These are phyloP conservation scores for Drosophila ohnishii DNA, from an alignment of 1,140 invertebrate species.

Conservation along the genomic window DNA sequence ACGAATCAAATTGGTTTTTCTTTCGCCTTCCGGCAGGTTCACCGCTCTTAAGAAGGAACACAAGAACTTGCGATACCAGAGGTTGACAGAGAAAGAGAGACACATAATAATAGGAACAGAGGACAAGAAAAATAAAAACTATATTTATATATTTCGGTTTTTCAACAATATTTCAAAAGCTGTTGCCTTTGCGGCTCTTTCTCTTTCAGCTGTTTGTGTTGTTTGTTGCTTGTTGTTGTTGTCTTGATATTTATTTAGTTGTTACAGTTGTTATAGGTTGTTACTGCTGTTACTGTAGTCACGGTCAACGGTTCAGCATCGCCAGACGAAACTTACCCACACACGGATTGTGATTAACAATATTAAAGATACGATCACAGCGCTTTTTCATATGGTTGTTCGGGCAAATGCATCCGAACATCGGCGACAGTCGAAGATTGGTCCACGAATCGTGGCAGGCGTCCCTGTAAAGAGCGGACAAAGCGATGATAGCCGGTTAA, in stretches of 20 bases:
- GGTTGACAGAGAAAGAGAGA: conserved; percentile 49
- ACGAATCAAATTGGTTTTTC: conserved; percentile 29
- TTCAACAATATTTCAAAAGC: conserved; percentile 36
- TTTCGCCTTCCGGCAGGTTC: conserved; percentile 11
- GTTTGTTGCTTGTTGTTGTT: conserved; percentile 53
- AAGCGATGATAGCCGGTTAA: conserved; percentile 5
- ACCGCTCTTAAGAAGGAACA: conserved; percentile 14
- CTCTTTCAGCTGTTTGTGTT: conserved; percentile 51
- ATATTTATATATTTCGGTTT: conserved; percentile 20
- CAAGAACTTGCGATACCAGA: conserved; percentile 39
- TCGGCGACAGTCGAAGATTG: conserved; percentile 90
- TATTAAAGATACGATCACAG: conserved; percentile 92
- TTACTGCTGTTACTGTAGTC: conserved; percentile 29
- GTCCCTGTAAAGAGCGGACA: conserved; percentile 85
- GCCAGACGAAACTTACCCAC: conserved; percentile 89
- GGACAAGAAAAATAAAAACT: conserved; percentile 36
- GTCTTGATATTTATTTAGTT: conserved; percentile 28
- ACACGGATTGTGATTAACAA: conserved; percentile 95
- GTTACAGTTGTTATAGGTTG: conserved; percentile 21
- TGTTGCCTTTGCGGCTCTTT: conserved; percentile 10
- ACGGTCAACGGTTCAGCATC: conserved; percentile 31
- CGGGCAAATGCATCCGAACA: conserved; percentile 96
- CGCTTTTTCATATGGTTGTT: conserved; percentile 93
- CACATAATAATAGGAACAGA: conserved; percentile 34
- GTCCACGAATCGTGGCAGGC: conserved; percentile 92